Evolutionary conservation across 2,888 invertebrate species (phyloP).

Genomic region (Notodonta dromedarius): DNA sequence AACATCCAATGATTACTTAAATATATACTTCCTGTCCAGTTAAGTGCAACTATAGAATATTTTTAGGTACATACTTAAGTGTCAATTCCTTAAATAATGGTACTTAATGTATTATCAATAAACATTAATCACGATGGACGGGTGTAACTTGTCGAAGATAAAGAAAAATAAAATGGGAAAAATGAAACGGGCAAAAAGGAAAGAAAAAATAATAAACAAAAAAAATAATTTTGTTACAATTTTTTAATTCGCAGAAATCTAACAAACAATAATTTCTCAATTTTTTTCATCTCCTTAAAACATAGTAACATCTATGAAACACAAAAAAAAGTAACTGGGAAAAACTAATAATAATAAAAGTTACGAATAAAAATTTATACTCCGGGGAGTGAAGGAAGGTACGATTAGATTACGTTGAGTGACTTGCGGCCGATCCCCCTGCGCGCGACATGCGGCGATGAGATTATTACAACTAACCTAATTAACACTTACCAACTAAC

Average conservation of each 20-base stretch:
- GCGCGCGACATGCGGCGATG: conserved; percentile 75
- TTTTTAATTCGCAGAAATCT: conserved; percentile 85
- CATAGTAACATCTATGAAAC: conserved; percentile 85
- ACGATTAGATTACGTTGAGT: conserved; percentile 76
- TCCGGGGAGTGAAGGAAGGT: conserved; percentile 82
- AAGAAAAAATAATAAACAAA: conserved; percentile 56
- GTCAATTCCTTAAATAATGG: conserved; percentile 76
- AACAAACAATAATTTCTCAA: conserved; percentile 84
- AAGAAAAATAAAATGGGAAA: conserved; percentile 45
- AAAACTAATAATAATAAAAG: conserved; percentile 76
- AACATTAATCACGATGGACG: conserved; percentile 83
- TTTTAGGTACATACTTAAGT: conserved; percentile 68
- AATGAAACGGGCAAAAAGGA: conserved; percentile 45
- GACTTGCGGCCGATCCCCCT: conserved; percentile 70
- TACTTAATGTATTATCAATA: conserved; percentile 74
- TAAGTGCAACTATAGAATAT: conserved; percentile 75
- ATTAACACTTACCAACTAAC: conserved; percentile 72
- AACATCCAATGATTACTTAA: conserved; percentile 72
- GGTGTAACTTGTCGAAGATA: conserved; percentile 80
- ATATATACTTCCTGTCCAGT: conserved; percentile 69
- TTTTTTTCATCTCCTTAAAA: conserved; percentile 80
- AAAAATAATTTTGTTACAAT: conserved; percentile 80
- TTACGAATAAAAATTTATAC: conserved; percentile 77
- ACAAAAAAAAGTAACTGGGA: conserved; percentile 83
- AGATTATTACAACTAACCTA: conserved; percentile 79